These are phyloP conservation scores for Silvanus unidentatus DNA, from an alignment of 2,888 invertebrate species.

Conservation along the genomic window DNA sequence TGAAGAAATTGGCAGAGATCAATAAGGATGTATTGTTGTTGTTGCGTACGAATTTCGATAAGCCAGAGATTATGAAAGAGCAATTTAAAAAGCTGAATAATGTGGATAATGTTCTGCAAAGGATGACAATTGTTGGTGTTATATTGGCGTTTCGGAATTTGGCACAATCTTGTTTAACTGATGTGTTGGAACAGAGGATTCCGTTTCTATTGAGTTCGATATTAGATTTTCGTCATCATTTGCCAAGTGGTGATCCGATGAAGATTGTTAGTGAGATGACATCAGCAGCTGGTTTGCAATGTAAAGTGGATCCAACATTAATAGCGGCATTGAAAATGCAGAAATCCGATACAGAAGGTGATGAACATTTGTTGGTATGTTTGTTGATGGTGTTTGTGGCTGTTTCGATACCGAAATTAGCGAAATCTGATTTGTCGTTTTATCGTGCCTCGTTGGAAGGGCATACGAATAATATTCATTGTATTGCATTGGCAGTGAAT, in stretches of 20 bases:
- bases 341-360: slow-evolving; percentile 75
- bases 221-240: slow-evolving; percentile 87
- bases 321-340: slow-evolving; percentile 85
- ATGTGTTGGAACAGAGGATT: slow-evolving; percentile 88
- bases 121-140: slow-evolving; percentile 97
- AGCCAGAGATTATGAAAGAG: slow-evolving; percentile 97
- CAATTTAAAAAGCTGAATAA: slow-evolving; percentile 84
- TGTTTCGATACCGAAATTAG: slow-evolving; percentile 92
- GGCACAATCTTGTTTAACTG: slow-evolving; percentile 88
- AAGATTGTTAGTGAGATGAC: slow-evolving; percentile 96
- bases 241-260: slow-evolving; percentile 83
- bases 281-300: slow-evolving; percentile 87
- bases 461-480: slow-evolving; percentile 98
- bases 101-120: slow-evolving; percentile 90
- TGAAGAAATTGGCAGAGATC: slow-evolving; percentile 83
- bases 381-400: slow-evolving; percentile 98
- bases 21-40: slow-evolving; percentile 91
- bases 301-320: slow-evolving; percentile 92
- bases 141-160: slow-evolving; percentile 92
- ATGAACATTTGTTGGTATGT: slow-evolving; percentile 90
- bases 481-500: slow-evolving; percentile 94
- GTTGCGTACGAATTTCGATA: slow-evolving; percentile 93
- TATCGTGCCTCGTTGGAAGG: slow-evolving; percentile 84
- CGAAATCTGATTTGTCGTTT: slow-evolving; percentile 83
- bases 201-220: slow-evolving; percentile 95